Evolutionary conservation across 2,797 vertebrate genomes (phyloP).

Genomic region (Percopsis omiscomaycus): DNA sequence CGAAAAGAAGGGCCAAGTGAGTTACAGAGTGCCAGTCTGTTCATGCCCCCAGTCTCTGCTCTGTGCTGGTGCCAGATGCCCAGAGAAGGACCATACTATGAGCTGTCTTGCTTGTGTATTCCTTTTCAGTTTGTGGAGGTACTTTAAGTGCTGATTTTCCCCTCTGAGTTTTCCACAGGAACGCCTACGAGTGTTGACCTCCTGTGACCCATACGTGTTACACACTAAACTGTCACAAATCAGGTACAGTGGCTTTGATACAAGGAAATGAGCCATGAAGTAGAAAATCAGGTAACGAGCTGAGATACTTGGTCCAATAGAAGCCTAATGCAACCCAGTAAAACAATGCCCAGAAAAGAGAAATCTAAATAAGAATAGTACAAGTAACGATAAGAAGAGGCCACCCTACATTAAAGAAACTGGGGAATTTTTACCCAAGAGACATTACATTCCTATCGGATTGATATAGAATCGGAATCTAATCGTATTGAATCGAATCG

Average conservation of each 20-base stretch:
- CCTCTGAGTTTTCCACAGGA: constrained; percentile 20
- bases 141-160: background rate
- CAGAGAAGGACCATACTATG: background rate
- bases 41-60: background rate
- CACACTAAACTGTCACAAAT: constrained; percentile 8
- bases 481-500: too few species aligned
- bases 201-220: background rate
- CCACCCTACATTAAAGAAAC: too few species aligned
- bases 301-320: constrained; percentile 15
- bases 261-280: constrained; percentile 49
- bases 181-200: constrained; percentile 6
- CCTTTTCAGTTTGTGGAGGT: constrained; percentile 8
- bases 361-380: too few species aligned
- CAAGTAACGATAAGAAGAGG: too few species aligned
- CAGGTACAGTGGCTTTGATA: constrained; percentile 38
- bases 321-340: background rate
- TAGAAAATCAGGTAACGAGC: constrained; percentile 35
- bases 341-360: constrained; percentile 2
- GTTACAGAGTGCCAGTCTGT: constrained; percentile 14
- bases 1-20: background rate
- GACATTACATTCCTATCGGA: too few species aligned
- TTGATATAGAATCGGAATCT: too few species aligned
- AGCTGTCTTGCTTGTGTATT: background rate
- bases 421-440: too few species aligned
- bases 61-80: background rate